A percentile compares a stretch with the other conserved stretches of the same genome.
phyloP scores from a whole-genome alignment of 2,797 vertebrate genomes.

The Cephalopachus bancanus region DNA sequence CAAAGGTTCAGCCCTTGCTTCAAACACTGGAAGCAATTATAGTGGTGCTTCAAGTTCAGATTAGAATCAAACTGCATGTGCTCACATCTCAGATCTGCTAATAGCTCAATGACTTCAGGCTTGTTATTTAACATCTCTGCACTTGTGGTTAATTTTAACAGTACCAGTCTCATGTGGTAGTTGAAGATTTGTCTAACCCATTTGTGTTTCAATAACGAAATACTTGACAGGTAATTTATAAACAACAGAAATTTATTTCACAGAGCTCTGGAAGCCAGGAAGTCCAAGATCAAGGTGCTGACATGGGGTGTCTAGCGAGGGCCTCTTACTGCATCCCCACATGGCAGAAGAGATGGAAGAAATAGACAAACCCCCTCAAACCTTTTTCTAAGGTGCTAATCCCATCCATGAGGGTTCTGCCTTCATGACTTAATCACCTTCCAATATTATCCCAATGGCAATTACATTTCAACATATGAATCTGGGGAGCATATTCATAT shows the following conservation, averaged over 20 bases:
- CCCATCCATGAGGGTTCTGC: too few relatives aligned
- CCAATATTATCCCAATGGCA: neutral
- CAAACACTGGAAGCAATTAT: neutral
- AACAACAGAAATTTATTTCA: neutral
- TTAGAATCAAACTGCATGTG: neutral
- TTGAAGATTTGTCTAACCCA: neutral
- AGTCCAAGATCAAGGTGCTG: neutral
- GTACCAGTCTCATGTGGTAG: neutral
- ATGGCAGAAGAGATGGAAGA: neutral
- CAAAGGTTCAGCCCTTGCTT: neutral
- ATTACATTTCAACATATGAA: neutral
- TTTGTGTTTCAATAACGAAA: neutral
- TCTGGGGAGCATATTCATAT: neutral
- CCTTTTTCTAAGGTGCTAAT: neutral
- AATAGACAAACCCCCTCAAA: neutral
- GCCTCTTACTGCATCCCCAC: neutral
- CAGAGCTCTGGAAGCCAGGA: neutral
- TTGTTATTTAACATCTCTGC: conserved; percentile 35
- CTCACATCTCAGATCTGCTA: conserved; percentile 39
- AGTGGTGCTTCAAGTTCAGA: neutral
- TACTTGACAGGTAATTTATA: neutral
- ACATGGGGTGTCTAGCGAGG: neutral
- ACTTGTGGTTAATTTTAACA: conserved; percentile 59
- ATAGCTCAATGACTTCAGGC: neutral
- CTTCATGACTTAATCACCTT: neutral